Base-by-base conservation (phyloP, 2,113 vertebrate species). In the Aix galericulata region DNA sequence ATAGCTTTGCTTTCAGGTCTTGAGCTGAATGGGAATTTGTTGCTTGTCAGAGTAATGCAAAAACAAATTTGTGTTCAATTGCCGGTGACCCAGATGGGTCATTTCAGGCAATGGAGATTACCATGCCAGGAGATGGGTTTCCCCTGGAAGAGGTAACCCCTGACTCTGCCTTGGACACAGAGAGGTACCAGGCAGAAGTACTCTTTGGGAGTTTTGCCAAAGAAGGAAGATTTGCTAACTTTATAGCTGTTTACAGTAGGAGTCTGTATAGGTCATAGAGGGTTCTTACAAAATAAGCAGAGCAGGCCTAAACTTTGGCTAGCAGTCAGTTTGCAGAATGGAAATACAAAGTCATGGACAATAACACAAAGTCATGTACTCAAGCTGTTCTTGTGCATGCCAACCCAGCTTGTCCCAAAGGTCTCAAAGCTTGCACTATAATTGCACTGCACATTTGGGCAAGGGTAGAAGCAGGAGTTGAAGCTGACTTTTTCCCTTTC, bases 301-400 rank as follows among this genome's bases (percentile, higher is more conserved):
- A 44, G 21, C 14, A 16, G 29, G 80, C 52, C 73, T 36, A 15
- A 71, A 7, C 29, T 81, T 72, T 68, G 88, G 73, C 68, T 29
- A 10, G 52, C 50, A 76, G 31, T 68, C 75, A 38, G 18, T 56
- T 91, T 72, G 42, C 34, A 64, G 64, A 50, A 13, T 23, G 60
- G 79, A 78, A 83, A 77, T 31, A 26, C 11, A 42, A 72, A 72
- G 63, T 56, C n/a, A 4, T 13, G 13, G 1, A 6, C 3, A 4
- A n/a, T 38, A 2, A 0, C 17, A 66, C 62, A 32, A 73, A 79
- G 55, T 46, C 78, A 40, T 21, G 44, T 20, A 29, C 48, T 77
- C 29, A 13, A 55, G 52, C 29, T 2, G 3, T 59, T 66, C 63
- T 0, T 0, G 25, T 26, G n/a, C 22, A 4, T 0, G 0, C 48